Evolutionary conservation across 2,888 invertebrate species (phyloP).

Genomic region (Lypha dubia): DNA sequence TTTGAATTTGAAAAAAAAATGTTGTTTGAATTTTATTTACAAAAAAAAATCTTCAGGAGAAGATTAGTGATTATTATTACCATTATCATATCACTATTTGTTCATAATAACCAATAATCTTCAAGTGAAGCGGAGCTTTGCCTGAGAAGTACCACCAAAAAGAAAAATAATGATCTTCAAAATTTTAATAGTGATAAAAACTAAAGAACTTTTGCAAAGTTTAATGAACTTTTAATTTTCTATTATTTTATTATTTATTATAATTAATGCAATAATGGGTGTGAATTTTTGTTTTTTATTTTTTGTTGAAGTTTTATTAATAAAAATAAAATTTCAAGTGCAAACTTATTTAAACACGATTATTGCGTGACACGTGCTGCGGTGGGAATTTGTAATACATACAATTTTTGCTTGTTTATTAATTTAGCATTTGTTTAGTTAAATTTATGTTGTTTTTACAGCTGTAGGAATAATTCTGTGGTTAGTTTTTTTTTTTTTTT

Average conservation of each 20-base stretch:
- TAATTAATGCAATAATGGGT: constrained; percentile 24
- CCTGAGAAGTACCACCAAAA: too few species aligned
- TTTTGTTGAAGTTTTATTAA: constrained; percentile 1
- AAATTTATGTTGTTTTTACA: constrained; percentile 2
- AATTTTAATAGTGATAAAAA: too few species aligned
- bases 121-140: too few species aligned
- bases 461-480: background rate
- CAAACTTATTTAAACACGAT: constrained; percentile 54
- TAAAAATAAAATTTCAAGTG: constrained; percentile 38
- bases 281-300: constrained; percentile 8
- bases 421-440: constrained; percentile 26
- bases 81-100: too few species aligned
- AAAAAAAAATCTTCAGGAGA: too few species aligned
- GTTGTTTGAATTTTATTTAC: too few species aligned
- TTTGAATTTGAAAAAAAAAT: too few species aligned
- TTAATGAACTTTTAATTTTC: constrained; percentile 44
- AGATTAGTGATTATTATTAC: too few species aligned
- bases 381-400: constrained; percentile 52
- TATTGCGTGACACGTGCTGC: constrained; percentile 71
- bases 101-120: too few species aligned
- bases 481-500: background rate
- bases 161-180: too few species aligned
- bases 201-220: constrained; percentile 18
- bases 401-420: too few species aligned
- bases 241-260: background rate